Conservation (phyloP, 2,797 vertebrate genomes). For the Myoxocephalus aenaeus region DNA sequence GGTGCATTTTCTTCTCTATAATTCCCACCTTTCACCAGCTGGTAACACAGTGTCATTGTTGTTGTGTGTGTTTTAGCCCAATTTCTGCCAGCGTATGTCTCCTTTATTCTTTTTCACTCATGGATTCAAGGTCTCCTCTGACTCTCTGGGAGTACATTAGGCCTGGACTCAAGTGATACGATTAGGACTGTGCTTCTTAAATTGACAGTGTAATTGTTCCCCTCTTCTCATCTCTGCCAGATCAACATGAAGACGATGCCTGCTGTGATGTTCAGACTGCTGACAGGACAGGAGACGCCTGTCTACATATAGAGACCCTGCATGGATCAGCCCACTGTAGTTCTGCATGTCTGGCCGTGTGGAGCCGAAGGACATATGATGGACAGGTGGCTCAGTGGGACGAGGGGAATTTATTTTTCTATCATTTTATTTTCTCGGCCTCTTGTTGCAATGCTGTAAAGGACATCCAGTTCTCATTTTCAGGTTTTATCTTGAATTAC, state of each 20-base stretch:
- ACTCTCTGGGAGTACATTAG: slow-evolving; percentile 31
- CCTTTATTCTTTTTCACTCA: slow-evolving; percentile 33
- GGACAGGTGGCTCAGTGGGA: slow-evolving; percentile 55
- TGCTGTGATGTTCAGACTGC: slow-evolving; percentile 97
- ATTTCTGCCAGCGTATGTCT: not conserved
- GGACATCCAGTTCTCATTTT: slow-evolving; percentile 78
- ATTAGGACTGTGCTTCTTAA: slow-evolving; percentile 27
- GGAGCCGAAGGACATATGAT: slow-evolving; percentile 27
- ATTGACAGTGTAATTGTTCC: slow-evolving; percentile 26
- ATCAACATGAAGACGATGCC: slow-evolving; percentile 90
- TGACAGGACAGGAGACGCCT: slow-evolving; percentile 96
- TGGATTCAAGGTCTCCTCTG: slow-evolving; percentile 23
- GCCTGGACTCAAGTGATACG: slow-evolving; percentile 23
- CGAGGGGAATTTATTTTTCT: slow-evolving; percentile 79
- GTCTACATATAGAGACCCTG: slow-evolving; percentile 90
- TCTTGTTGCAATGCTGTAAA: slow-evolving; percentile 74
- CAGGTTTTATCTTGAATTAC: slow-evolving; percentile 79
- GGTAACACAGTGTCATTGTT: not conserved
- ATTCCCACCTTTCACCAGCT: not conserved
- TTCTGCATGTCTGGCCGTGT: slow-evolving; percentile 62
- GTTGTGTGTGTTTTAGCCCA: slow-evolving; percentile 2
- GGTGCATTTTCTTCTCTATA: not conserved
- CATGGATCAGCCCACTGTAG: slow-evolving; percentile 58
- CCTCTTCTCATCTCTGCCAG: slow-evolving; percentile 63
- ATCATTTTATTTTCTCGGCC: slow-evolving; percentile 77